A percentile compares a stretch with the other conserved stretches of the same genome.
These are phyloP conservation scores for Cyprinodon diabolis DNA, from an alignment of 2,797 vertebrate genomes.

Conservation along the genomic window DNA sequence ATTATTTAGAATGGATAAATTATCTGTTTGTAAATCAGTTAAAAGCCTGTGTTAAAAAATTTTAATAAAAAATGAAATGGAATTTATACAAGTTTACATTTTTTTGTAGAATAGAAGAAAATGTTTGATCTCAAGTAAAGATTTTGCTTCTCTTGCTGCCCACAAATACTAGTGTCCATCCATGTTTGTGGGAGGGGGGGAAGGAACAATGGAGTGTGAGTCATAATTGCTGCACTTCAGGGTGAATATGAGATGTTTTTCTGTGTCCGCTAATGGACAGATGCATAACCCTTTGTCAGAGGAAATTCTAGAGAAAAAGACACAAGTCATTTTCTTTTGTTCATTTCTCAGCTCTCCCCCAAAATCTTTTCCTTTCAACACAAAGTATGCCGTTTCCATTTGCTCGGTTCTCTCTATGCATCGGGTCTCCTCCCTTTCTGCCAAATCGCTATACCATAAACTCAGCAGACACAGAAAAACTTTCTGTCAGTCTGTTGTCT, in stretches of 20 bases:
- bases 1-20: neutral
- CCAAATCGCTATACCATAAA: neutral
- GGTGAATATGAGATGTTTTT: conserved; percentile 13
- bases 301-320: neutral
- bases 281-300: conserved; percentile 7
- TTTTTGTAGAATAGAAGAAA: conserved; percentile 1
- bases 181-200: neutral
- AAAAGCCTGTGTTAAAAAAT: conserved; percentile 3
- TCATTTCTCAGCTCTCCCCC: neutral
- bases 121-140: conserved; percentile 24
- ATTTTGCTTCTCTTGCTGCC: conserved; percentile 16
- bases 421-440: neutral
- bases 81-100: neutral
- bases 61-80: neutral
- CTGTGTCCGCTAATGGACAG: conserved; percentile 51
- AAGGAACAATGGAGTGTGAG: neutral
- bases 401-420: neutral
- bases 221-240: conserved; percentile 51
- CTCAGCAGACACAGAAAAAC: conserved; percentile 45
- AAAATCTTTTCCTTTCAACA: conserved; percentile 7
- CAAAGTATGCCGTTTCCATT: neutral
- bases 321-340: conserved; percentile 4
- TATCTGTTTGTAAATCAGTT: neutral
- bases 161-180: conserved; percentile 1
- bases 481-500: conserved; percentile 45